Percentiles rank a stretch among this genome's conserved stretches.
phyloP scores from a whole-genome alignment of 2,888 invertebrate genomes.

The Oscheius sp. region DNA sequence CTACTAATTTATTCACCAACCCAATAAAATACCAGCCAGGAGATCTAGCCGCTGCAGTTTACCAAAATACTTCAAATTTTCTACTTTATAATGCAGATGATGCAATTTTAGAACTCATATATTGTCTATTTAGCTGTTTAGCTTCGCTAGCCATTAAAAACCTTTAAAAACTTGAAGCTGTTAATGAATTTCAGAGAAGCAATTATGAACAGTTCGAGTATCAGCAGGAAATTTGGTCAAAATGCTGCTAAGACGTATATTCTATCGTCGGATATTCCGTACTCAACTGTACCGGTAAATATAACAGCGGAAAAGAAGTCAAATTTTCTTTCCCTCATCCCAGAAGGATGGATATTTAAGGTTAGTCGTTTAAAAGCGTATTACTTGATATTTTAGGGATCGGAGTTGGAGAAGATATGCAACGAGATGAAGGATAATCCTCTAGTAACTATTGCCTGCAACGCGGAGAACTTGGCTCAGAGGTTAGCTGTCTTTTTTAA shows the following conservation, averaged over 20 bases:
- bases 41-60: too few species aligned
- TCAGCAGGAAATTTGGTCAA: constrained; percentile 80
- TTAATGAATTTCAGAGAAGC: too few species aligned
- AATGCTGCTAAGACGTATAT: constrained; percentile 81
- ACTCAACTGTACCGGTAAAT: constrained; percentile 80
- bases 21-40: too few species aligned
- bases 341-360: constrained; percentile 23
- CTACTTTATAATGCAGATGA: too few species aligned
- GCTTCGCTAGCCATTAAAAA: too few species aligned
- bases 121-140: too few species aligned
- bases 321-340: constrained; percentile 75
- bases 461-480: constrained; percentile 13
- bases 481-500: constrained; percentile 11
- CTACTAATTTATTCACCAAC: too few species aligned
- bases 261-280: constrained; percentile 75
- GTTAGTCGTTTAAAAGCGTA: too few species aligned
- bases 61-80: too few species aligned
- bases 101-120: too few species aligned
- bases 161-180: too few species aligned
- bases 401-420: constrained; percentile 15
- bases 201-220: too few species aligned
- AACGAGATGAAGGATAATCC: constrained; percentile 27
- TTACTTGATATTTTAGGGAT: constrained; percentile 14
- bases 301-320: constrained; percentile 85
- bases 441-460: constrained; percentile 8